Conservation (phyloP, 2,797 vertebrate genomes). For the Cuniculus paca region DNA sequence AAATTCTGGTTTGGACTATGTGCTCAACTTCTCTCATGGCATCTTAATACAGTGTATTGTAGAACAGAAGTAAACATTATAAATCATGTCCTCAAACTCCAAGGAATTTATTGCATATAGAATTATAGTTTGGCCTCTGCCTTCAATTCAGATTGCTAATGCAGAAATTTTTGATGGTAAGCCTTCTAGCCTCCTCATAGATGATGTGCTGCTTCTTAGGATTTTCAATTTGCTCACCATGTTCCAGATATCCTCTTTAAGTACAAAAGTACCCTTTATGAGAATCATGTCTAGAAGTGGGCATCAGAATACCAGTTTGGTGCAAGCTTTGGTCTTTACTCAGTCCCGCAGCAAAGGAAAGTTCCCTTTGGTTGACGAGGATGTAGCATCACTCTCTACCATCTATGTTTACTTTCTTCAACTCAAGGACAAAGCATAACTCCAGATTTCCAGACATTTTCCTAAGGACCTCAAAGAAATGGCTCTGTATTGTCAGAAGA, state of each 20-base stretch:
- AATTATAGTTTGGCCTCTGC: background rate
- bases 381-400: background rate
- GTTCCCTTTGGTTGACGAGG: background rate
- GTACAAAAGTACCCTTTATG: background rate
- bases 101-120: background rate
- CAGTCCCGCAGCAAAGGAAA: background rate
- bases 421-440: background rate
- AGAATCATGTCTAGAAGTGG: background rate
- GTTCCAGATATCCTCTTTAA: background rate
- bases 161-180: background rate
- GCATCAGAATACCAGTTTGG: background rate
- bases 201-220: background rate
- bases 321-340: background rate
- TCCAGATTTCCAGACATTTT: background rate
- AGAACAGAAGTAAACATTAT: background rate
- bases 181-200: background rate
- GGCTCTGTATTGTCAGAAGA: background rate
- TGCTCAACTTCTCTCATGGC: background rate
- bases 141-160: background rate
- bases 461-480: background rate
- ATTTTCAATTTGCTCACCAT: background rate
- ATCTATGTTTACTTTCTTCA: background rate
- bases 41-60: background rate
- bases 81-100: background rate
- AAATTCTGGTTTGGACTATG: background rate